Percentiles rank a stretch among this genome's conserved stretches.
Evolutionary conservation across 2,113 vertebrate species (phyloP).

Genomic region (Cercopithecus mona): DNA sequence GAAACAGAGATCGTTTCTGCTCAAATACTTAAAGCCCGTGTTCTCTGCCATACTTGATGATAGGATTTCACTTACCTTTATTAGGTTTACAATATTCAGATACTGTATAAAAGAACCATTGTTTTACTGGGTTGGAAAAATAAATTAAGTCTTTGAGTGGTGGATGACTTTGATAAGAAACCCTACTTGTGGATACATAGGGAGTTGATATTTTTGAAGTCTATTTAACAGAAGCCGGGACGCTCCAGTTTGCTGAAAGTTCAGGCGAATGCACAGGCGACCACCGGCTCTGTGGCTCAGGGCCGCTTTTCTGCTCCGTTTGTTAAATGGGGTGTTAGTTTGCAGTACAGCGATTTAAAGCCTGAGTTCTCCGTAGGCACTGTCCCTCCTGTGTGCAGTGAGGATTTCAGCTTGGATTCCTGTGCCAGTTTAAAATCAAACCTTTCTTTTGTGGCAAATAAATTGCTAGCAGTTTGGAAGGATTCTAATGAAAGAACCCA

Average conservation of each 20-base stretch:
- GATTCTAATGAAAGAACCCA: neutral
- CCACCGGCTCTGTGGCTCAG: neutral
- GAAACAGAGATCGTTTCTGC: neutral
- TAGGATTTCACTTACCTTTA: conserved; percentile 58
- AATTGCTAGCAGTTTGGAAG: neutral
- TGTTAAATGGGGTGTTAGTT: neutral
- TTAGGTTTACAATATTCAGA: conserved; percentile 14
- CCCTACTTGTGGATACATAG: neutral
- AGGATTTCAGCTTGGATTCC: neutral
- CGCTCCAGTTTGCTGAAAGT: neutral
- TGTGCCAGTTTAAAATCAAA: neutral
- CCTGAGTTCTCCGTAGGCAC: neutral
- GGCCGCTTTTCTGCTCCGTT: neutral
- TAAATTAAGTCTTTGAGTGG: conserved; percentile 44
- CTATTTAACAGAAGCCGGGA: neutral
- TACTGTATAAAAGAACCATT: neutral
- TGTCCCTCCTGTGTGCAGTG: neutral
- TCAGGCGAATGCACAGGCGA: neutral
- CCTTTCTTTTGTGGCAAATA: conserved; percentile 16
- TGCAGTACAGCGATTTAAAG: neutral
- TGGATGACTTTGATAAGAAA: conserved; percentile 55
- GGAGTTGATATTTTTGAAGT: neutral
- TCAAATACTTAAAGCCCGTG: neutral
- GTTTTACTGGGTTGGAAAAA: neutral
- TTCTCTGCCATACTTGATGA: neutral